A percentile compares a stretch with the other conserved stretches of the same genome.
Conservation (phyloP, 2,113 vertebrate species). For the Microtus pennsylvanicus region DNA sequence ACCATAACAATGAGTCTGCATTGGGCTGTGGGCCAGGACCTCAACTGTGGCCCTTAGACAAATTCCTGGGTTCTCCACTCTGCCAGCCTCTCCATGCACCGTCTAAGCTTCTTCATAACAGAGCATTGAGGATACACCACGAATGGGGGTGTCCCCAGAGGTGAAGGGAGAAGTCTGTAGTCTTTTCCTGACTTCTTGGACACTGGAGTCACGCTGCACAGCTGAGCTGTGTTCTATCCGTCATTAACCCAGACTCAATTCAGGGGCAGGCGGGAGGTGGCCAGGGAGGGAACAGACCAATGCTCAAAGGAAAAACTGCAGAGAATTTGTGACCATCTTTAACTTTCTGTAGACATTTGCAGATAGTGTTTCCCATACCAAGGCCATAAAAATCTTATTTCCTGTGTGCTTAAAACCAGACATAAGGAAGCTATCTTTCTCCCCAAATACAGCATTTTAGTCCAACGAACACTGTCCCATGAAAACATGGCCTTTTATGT, state of each 20-base stretch:
- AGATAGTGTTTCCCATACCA: neutral
- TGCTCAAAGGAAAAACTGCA: neutral
- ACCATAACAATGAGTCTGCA: fast-evolving
- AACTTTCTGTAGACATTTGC: neutral
- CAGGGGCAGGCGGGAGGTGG: neutral
- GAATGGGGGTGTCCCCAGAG: neutral
- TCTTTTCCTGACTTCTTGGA: neutral
- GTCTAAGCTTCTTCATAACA: neutral
- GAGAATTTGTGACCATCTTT: neutral
- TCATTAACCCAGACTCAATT: neutral
- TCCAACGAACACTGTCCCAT: neutral
- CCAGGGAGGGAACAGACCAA: neutral
- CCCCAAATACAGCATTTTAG: neutral
- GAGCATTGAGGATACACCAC: neutral
- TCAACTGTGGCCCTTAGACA: neutral
- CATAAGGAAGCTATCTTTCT: neutral
- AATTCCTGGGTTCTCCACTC: neutral
- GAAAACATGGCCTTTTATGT: neutral
- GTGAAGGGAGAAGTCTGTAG: neutral
- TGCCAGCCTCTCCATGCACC: fast-evolving
- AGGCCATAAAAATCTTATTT: constrained; percentile 24
- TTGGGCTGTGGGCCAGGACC: neutral
- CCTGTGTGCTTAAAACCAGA: constrained; percentile 23
- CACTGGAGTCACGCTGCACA: neutral
- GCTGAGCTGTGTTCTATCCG: neutral